Base-by-base conservation (phyloP, 2,888 invertebrate genomes). In the Ornithoptera alexandrae region DNA sequence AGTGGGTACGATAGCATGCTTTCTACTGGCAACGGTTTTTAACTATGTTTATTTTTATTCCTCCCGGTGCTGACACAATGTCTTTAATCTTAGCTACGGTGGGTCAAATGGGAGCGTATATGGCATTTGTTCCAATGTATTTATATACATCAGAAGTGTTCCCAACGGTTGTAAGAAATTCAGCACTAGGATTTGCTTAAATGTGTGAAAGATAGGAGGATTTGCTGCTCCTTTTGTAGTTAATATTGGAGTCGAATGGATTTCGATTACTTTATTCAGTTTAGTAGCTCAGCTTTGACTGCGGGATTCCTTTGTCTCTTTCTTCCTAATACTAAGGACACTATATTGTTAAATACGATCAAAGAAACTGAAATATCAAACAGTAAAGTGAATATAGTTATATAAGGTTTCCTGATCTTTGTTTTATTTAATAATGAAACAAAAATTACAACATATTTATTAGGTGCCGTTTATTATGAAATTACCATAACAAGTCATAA, bases 161-260 rank as follows among this genome's bases (percentile, higher is more conserved):
- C 81, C 98, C 98, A 0, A 98, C 98, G 0, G 95, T 97, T 10
- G 95, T 97, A 1, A 93, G 98, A 12, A 97, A 97, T 80, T 95
- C 96, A 63, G 97, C 97, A 0, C 93, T 98, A 75, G 98, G 98
- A 3, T 93, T 96, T 18, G 95, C 96, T 57, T 97, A 97, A 0
- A 96, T 97, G 95, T 94, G 95, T 81, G 97, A 97, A 0, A 93
- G 98, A 80, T 97, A 42, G 98, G 98, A 15, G 96, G 97, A 0
- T 96, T 97, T 93, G 78, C 95, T 15, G 97, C 98, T 0, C 97
- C 97, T 0, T 96, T 96, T 79, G 94, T 97, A 12, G 95, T 72
- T 2, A 71, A 72, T 39, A 60, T 72, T 20, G 67, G 70, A n/a
- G 53, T 64, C 24, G 65, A 69, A 22, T 72, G 72, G 72, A 62